phyloP scores from a whole-genome alignment of 2,888 invertebrate genomes.

The Tyria jacobaeae region DNA sequence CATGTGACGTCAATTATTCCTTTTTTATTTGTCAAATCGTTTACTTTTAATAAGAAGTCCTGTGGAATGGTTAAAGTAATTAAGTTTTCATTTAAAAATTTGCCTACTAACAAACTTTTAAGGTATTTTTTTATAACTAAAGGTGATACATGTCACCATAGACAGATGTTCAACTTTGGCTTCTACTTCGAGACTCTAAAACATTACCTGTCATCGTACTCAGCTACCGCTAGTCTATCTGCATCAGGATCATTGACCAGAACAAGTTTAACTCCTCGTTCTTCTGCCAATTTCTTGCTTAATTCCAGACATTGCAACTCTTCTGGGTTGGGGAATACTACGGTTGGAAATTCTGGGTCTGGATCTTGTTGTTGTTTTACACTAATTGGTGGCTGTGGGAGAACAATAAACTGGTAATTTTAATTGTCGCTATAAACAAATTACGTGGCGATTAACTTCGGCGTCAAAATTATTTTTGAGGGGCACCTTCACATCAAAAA shows the following conservation, averaged over 20 bases:
- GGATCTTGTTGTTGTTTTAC: conserved; percentile 93
- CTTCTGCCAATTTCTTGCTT: conserved; percentile 92
- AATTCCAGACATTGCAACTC: conserved; percentile 93
- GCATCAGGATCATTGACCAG: conserved; percentile 99
- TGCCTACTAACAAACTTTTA: too few relatives aligned
- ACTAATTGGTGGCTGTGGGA: conserved; percentile 86
- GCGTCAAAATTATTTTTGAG: too few relatives aligned
- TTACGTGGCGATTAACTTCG: too few relatives aligned
- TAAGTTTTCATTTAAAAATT: too few relatives aligned
- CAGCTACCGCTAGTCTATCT: conserved; percentile 97
- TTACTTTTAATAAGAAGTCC: too few relatives aligned
- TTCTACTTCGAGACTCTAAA: neutral
- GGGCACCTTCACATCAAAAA: neutral
- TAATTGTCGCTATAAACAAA: neutral
- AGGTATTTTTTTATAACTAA: too few relatives aligned
- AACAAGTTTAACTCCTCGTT: conserved; percentile 90
- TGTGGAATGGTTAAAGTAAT: too few relatives aligned
- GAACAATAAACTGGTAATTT: neutral
- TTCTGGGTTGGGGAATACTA: conserved; percentile 99
- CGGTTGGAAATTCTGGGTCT: conserved; percentile 98
- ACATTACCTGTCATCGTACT: conserved; percentile 89
- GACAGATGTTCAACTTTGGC: neutral
- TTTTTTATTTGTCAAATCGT: too few relatives aligned
- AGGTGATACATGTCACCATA: too few relatives aligned
- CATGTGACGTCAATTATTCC: too few relatives aligned